A percentile compares a stretch with the other conserved stretches of the same genome.
phyloP scores from a whole-genome alignment of 2,888 invertebrate species.

The Xestia rhomboidea region DNA sequence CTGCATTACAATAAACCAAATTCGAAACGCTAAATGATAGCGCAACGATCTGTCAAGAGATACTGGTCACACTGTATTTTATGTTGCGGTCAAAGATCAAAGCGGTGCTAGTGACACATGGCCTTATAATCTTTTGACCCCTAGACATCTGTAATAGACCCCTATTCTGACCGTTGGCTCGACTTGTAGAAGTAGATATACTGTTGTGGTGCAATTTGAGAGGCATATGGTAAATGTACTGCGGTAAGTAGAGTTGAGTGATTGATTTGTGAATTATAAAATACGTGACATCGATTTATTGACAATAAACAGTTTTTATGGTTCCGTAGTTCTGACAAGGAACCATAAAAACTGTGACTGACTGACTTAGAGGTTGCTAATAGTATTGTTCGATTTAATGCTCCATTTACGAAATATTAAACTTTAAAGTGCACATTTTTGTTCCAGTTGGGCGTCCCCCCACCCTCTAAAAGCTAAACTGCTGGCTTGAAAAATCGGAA shows the following conservation, averaged over 20 bases:
- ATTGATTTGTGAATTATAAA: constrained; percentile 2
- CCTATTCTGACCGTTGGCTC: neutral
- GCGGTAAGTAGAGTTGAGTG: neutral
- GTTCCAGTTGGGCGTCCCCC: too few relatives aligned
- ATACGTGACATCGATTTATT: neutral
- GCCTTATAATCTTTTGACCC: constrained; percentile 23
- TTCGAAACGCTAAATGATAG: neutral
- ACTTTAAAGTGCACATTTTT: too few relatives aligned
- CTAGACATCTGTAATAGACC: constrained; percentile 1
- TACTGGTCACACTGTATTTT: constrained; percentile 22
- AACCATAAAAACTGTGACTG: too few relatives aligned
- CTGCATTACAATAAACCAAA: neutral
- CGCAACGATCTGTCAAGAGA: constrained; percentile 10
- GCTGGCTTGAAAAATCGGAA: too few relatives aligned
- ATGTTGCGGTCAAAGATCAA: constrained; percentile 37
- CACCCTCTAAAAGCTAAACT: too few relatives aligned
- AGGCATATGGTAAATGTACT: neutral
- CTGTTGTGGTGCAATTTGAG: constrained; percentile 16
- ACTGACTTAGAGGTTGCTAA: too few relatives aligned
- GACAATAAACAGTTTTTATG: neutral
- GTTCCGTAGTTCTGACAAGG: too few relatives aligned
- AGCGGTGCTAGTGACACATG: constrained; percentile 13
- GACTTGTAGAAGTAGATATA: neutral
- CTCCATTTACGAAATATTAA: too few relatives aligned
- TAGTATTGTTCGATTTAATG: too few relatives aligned